These are phyloP conservation scores for Psilopogon haemacephalus DNA, from an alignment of 2,113 vertebrate species.

Conservation along the genomic window DNA sequence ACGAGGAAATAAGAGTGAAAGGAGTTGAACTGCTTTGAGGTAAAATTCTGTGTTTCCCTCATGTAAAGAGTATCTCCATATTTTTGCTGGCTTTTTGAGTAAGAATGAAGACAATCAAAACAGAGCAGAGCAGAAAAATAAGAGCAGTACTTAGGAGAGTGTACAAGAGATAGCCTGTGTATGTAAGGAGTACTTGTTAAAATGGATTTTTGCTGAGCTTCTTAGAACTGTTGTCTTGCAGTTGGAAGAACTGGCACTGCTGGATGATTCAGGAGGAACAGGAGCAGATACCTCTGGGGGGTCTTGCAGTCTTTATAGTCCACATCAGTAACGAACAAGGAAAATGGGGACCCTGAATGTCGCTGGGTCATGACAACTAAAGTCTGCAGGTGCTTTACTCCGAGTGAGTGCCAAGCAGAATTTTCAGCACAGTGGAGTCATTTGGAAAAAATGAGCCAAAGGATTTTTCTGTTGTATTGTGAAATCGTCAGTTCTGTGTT, in stretches of 20 bases:
- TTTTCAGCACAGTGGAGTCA: not conserved
- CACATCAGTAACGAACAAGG: not conserved
- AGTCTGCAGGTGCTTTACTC: not conserved
- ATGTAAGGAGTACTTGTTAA: conserved; percentile 5
- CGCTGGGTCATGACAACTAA: not conserved
- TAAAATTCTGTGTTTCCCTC: not conserved
- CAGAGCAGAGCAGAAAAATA: conserved; percentile 12
- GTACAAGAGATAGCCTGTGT: not conserved
- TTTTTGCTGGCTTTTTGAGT: conserved; percentile 6
- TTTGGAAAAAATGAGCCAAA: not conserved
- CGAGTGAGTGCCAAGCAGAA: not conserved
- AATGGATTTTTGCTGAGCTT: conserved; percentile 35
- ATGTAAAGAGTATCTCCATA: not conserved
- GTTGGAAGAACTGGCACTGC: not conserved
- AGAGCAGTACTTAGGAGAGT: not conserved
- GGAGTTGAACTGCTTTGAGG: not conserved
- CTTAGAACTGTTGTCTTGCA: conserved; percentile 16
- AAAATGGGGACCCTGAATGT: not conserved
- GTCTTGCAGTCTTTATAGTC: not conserved
- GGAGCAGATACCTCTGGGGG: not conserved
- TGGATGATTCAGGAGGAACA: not conserved
- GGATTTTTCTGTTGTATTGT: not conserved
- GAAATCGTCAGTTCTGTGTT: not conserved
- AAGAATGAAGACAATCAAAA: conserved; percentile 29
- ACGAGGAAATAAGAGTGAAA: conserved; percentile 1